phyloP scores from a whole-genome alignment of 2,797 vertebrate genomes.

The Cheirogaleus major region DNA sequence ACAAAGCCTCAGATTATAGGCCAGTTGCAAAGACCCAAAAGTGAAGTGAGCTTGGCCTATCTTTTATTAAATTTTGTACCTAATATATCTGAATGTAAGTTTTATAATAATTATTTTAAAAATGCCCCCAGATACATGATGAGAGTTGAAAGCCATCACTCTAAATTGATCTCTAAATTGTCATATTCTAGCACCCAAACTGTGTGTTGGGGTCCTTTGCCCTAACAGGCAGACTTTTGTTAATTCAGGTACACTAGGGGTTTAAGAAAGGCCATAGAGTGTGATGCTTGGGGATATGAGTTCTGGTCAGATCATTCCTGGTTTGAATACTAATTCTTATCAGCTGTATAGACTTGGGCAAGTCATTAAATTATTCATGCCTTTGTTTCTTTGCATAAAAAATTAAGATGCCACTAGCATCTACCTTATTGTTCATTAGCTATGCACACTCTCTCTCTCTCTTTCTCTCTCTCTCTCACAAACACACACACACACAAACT shows the following conservation, averaged over 20 bases:
- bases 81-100: neutral
- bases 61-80: neutral
- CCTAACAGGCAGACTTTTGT: neutral
- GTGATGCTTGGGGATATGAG: neutral
- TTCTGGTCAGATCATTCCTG: neutral
- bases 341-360: neutral
- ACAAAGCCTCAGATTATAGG: neutral
- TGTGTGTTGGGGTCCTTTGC: neutral
- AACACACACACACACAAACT: neutral
- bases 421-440: neutral
- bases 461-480: neutral
- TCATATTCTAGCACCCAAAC: neutral
- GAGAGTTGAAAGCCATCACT: neutral
- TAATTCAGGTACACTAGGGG: neutral
- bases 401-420: neutral
- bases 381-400: neutral
- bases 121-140: neutral
- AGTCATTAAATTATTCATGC: neutral
- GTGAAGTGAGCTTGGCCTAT: neutral
- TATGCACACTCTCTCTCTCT: neutral
- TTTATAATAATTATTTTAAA: constrained; percentile 22
- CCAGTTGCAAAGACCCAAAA: neutral
- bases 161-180: neutral
- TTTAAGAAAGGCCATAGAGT: neutral
- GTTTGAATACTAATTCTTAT: neutral